A percentile compares a stretch with the other conserved stretches of the same genome.
phyloP scores from a whole-genome alignment of 2,888 invertebrate genomes.

The Agonopterix alstromeriana region DNA sequence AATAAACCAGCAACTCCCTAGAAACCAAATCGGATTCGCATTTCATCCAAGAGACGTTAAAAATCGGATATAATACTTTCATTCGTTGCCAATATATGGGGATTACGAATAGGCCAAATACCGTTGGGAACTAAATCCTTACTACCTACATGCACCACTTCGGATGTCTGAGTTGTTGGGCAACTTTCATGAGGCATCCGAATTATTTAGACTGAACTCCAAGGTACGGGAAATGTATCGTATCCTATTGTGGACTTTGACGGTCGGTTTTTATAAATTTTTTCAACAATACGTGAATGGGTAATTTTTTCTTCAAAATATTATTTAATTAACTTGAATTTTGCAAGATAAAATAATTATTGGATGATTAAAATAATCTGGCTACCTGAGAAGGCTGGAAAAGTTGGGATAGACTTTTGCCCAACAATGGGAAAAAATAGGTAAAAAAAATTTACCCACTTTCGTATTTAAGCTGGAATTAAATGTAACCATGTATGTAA shows the following conservation, averaged over 20 bases:
- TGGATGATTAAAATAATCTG: no score
- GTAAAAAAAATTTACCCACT: no score
- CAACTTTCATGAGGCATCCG: conserved; percentile 43
- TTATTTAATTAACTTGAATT: no score
- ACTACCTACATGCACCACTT: conserved; percentile 18
- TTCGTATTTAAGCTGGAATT: no score
- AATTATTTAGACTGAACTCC: conserved; percentile 42
- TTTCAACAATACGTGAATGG: no score
- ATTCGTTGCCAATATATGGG: conserved; percentile 1
- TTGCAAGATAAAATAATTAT: no score
- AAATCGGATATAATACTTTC: background rate
- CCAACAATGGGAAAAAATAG: no score
- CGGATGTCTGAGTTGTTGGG: conserved; percentile 36
- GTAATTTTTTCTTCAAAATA: no score
- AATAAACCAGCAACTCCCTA: background rate
- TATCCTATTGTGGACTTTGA: conserved; percentile 1
- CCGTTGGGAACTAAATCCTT: conserved; percentile 27
- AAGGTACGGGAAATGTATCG: conserved; percentile 20
- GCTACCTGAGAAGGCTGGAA: no score
- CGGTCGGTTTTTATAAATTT: no score
- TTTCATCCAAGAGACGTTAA: background rate
- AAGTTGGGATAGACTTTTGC: no score
- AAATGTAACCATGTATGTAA: no score
- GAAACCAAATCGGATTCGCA: background rate
- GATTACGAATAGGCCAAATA: conserved; percentile 19